phyloP scores from a whole-genome alignment of 2,113 vertebrate genomes.

The Muscicapa adusta region DNA sequence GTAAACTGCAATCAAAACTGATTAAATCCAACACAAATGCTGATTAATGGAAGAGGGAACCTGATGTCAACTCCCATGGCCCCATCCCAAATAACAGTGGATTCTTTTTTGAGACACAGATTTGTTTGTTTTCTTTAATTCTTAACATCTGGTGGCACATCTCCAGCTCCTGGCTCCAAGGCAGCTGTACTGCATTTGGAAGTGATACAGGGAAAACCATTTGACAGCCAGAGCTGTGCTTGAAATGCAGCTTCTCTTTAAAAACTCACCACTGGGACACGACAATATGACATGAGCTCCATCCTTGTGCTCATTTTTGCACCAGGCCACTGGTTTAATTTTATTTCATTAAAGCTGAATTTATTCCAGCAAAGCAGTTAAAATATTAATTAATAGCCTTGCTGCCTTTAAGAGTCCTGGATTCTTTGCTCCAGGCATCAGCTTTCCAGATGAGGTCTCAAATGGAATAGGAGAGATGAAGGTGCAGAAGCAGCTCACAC shows the following conservation, averaged over 20 bases:
- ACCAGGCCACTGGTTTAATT: not conserved
- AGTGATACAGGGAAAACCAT: not conserved
- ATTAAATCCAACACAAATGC: conserved; percentile 21
- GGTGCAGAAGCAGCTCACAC: not conserved
- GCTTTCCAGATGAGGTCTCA: not conserved
- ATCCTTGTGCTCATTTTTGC: not conserved
- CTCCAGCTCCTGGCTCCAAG: not conserved
- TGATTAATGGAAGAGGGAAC: not conserved
- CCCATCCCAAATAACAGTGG: not conserved
- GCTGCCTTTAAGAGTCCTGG: not conserved
- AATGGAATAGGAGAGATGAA: not conserved
- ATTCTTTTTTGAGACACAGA: not conserved
- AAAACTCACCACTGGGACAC: not conserved
- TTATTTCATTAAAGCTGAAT: not conserved
- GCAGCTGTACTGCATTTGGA: not conserved
- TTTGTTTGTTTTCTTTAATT: not conserved
- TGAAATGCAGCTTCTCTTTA: not conserved
- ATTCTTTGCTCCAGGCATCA: not conserved
- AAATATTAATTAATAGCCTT: not conserved
- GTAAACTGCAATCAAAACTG: conserved; percentile 22
- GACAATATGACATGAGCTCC: not conserved
- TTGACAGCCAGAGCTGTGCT: not conserved
- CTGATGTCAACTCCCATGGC: not conserved
- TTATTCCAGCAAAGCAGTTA: conserved; percentile 6
- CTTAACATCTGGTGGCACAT: not conserved